phyloP scores from a whole-genome alignment of 2,113 vertebrate genomes.

The Malurus alboscapulatus region DNA sequence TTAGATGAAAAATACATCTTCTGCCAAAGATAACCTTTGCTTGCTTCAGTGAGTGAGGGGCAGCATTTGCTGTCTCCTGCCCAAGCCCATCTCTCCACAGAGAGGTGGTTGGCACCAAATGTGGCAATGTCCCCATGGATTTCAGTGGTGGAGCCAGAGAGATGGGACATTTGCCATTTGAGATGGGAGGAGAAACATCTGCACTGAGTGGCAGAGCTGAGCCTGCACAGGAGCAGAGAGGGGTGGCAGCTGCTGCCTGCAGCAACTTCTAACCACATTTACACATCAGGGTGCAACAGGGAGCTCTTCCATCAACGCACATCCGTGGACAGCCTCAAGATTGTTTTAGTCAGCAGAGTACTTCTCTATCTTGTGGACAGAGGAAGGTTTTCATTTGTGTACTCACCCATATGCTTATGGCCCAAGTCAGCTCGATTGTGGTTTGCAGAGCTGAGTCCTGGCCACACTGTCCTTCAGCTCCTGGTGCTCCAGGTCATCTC shows the following conservation, averaged over 20 bases:
- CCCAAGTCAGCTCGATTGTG: not conserved
- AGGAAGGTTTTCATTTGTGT: not conserved
- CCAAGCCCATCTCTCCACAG: rapidly evolving
- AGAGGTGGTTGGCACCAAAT: not conserved
- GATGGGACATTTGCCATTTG: not conserved
- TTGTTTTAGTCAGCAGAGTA: not conserved
- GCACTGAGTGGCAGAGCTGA: not conserved
- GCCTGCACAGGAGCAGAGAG: not conserved
- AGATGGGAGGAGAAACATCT: not conserved
- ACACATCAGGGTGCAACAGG: not conserved
- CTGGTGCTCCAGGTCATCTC: not conserved
- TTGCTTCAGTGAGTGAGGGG: not conserved
- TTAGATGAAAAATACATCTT: not conserved
- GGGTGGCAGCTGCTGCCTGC: not conserved
- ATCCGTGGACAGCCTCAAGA: rapidly evolving
- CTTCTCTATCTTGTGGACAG: not conserved
- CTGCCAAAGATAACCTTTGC: not conserved
- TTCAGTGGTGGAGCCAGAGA: not conserved
- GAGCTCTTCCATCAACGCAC: not conserved
- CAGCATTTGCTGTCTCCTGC: not conserved
- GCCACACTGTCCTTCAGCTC: not conserved
- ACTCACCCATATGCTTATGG: not conserved
- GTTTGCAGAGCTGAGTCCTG: not conserved
- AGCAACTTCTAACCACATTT: not conserved
- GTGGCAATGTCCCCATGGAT: rapidly evolving